Evolutionary conservation across 2,797 vertebrate species (phyloP).

Genomic region (Platalea minor): DNA sequence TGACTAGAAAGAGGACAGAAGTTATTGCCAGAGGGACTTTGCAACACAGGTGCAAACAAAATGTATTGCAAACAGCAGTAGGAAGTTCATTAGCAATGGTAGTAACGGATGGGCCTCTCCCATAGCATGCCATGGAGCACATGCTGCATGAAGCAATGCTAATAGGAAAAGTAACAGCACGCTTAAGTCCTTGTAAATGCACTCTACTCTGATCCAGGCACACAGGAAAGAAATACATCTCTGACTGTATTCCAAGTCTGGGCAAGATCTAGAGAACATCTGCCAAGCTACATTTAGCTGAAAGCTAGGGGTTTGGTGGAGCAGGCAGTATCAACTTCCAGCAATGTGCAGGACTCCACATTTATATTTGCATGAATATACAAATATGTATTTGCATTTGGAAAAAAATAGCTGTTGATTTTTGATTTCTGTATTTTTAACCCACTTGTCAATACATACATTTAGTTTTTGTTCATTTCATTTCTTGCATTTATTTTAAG

Average conservation of each 20-base stretch:
- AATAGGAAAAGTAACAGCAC: background rate
- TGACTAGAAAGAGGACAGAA: background rate
- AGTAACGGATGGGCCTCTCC: background rate
- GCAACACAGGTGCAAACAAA: background rate
- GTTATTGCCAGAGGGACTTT: background rate
- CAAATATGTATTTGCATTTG: background rate
- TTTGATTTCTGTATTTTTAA: background rate
- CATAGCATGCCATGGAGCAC: background rate
- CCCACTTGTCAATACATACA: background rate
- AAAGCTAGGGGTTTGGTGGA: background rate
- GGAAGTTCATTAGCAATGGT: background rate
- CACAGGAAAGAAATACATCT: background rate
- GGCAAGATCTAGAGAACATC: background rate
- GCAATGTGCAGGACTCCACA: background rate
- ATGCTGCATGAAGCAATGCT: background rate
- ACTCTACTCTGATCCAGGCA: background rate
- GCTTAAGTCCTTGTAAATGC: background rate
- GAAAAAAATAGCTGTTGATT: background rate
- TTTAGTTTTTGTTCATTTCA: background rate
- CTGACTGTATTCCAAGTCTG: background rate
- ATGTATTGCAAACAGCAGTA: background rate
- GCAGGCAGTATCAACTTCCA: background rate
- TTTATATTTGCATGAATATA: background rate
- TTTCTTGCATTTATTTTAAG: background rate
- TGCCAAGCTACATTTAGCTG: conserved; percentile 14